phyloP scores from a whole-genome alignment of 2,797 vertebrate genomes.

The Liasis olivaceus region DNA sequence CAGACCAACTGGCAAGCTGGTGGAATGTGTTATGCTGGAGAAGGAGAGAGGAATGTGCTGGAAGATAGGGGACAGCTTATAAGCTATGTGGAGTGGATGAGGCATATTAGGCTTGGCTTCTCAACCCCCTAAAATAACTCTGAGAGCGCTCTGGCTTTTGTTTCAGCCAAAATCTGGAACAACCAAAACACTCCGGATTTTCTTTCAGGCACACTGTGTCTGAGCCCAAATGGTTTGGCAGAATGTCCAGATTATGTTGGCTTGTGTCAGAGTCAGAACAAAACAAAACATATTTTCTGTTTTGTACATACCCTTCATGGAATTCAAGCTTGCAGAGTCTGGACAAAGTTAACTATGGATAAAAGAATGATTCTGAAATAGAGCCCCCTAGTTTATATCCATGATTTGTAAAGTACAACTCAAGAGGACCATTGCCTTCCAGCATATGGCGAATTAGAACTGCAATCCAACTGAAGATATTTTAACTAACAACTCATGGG shows the following conservation, averaged over 20 bases:
- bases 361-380: neutral
- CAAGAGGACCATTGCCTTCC: neutral
- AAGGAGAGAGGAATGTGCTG: neutral
- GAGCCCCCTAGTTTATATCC: neutral
- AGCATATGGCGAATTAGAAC: neutral
- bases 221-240: neutral
- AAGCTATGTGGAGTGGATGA: neutral
- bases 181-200: neutral
- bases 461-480: neutral
- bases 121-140: neutral
- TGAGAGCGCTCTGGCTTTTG: neutral
- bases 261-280: neutral
- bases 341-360: neutral
- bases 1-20: neutral
- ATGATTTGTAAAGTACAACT: neutral
- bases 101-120: neutral
- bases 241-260: neutral
- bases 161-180: neutral
- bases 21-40: neutral
- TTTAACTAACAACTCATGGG: neutral
- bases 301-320: neutral
- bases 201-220: neutral
- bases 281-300: neutral
- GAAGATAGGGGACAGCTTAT: neutral
- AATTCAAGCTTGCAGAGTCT: neutral